A percentile compares a stretch with the other conserved stretches of the same genome.
phyloP scores from a whole-genome alignment of 1,140 invertebrate genomes.

The Yoshiicerus persimilis region DNA sequence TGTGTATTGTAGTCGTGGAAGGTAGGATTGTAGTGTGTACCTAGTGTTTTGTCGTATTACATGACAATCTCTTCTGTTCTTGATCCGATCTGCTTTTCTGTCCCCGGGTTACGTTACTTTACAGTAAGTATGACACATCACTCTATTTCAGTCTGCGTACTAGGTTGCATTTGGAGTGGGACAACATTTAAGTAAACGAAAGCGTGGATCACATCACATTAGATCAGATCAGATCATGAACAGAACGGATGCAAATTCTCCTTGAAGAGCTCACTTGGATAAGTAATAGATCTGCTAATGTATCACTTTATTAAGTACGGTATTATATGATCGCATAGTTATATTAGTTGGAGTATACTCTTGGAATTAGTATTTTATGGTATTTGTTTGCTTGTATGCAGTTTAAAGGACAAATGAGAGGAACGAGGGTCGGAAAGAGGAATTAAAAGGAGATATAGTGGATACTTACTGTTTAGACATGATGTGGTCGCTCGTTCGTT shows the following conservation, averaged over 20 bases:
- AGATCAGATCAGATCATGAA: neutral
- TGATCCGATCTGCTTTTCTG: neutral
- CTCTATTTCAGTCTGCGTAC: neutral
- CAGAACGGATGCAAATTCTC: neutral
- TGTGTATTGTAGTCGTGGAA: neutral
- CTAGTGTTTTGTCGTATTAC: neutral
- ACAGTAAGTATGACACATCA: neutral
- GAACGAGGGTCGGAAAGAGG: neutral
- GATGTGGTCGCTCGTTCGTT: neutral
- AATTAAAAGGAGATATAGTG: neutral
- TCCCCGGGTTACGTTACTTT: slow-evolving; percentile 4
- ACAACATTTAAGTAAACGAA: neutral
- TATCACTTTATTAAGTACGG: neutral
- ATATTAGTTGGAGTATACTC: neutral
- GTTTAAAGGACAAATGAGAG: neutral
- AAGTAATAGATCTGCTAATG: neutral
- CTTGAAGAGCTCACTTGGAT: neutral
- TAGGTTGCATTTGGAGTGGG: neutral
- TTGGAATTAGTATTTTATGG: neutral
- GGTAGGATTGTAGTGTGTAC: neutral
- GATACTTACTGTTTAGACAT: neutral
- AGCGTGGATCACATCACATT: neutral
- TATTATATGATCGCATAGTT: neutral
- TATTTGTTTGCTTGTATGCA: neutral
- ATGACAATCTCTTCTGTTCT: neutral